Percentiles rank a stretch among this genome's conserved stretches.
Evolutionary conservation across 2,113 vertebrate species (phyloP).

Genomic region (Oxyruncus cristatus): DNA sequence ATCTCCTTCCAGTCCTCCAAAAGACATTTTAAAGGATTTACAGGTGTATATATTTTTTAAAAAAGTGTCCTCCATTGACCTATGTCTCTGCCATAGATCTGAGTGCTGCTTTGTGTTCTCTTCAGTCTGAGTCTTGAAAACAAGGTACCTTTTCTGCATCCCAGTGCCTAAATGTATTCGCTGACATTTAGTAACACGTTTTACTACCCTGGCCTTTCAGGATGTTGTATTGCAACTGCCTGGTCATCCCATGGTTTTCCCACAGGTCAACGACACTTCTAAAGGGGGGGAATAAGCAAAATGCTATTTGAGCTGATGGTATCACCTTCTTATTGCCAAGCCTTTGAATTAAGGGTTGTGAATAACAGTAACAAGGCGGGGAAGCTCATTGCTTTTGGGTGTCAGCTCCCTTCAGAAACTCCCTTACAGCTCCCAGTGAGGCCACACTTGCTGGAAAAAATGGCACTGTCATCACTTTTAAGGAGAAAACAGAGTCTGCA

Average conservation of each 20-base stretch:
- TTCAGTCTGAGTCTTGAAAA: constrained; percentile 8
- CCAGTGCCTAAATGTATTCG: constrained; percentile 42
- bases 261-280: background rate
- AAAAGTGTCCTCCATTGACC: constrained; percentile 20
- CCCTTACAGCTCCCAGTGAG: background rate
- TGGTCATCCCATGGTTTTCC: background rate
- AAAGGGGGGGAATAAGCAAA: constrained; percentile 4
- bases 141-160: constrained; percentile 11
- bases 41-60: constrained; percentile 5
- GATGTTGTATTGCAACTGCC: background rate
- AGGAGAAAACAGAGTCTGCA: background rate
- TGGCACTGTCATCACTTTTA: fast-evolving
- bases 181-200: constrained; percentile 67
- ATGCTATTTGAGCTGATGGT: background rate
- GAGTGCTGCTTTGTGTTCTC: background rate
- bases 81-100: background rate
- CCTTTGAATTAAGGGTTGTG: constrained; percentile 13
- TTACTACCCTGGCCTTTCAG: constrained; percentile 64
- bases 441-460: background rate
- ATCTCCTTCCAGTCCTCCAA: background rate
- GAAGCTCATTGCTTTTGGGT: background rate
- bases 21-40: constrained; percentile 50
- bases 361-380: background rate
- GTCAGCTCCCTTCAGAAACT: background rate
- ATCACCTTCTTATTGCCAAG: background rate